Conservation (phyloP, 2,888 invertebrate species). For the Rhingia campestris region DNA sequence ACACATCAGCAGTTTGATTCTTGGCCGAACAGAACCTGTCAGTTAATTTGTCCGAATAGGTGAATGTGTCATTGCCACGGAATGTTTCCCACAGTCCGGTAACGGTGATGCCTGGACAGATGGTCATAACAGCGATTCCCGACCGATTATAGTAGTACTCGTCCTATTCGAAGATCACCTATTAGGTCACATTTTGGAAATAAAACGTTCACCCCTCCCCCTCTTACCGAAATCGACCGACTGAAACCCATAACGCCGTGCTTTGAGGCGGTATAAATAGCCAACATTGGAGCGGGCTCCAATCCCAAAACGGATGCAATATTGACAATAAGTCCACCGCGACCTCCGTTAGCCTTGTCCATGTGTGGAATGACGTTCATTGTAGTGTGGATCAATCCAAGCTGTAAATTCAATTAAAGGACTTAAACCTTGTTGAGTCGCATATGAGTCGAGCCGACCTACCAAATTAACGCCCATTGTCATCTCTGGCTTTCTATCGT, state of each 20-base stretch:
- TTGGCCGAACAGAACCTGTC: slow-evolving; percentile 63
- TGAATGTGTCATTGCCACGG: slow-evolving; percentile 70
- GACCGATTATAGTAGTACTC: slow-evolving; percentile 78
- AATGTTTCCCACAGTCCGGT: slow-evolving; percentile 63
- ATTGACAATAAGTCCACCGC: slow-evolving; percentile 79
- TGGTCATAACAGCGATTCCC: slow-evolving; percentile 78
- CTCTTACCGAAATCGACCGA: slow-evolving; percentile 75
- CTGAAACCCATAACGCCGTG: slow-evolving; percentile 79
- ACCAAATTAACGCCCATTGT: slow-evolving; percentile 82
- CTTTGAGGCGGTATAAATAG: slow-evolving; percentile 79
- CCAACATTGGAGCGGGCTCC: slow-evolving; percentile 74
- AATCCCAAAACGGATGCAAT: slow-evolving; percentile 78
- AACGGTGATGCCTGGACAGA: slow-evolving; percentile 79
- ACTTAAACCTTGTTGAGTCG: background rate
- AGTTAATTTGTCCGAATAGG: slow-evolving; percentile 68
- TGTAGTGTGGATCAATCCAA: slow-evolving; percentile 81
- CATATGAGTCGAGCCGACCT: slow-evolving; percentile 58
- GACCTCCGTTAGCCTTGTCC: slow-evolving; percentile 79
- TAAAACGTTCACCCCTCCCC: background rate
- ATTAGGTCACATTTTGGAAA: background rate
- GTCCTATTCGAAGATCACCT: slow-evolving; percentile 70
- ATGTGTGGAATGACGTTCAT: slow-evolving; percentile 79
- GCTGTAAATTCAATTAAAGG: slow-evolving; percentile 74
- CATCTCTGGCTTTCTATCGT: slow-evolving; percentile 67
- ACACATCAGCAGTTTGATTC: slow-evolving; percentile 76